phyloP scores from a whole-genome alignment of 2,888 invertebrate species.

The Corbicula japonica region DNA sequence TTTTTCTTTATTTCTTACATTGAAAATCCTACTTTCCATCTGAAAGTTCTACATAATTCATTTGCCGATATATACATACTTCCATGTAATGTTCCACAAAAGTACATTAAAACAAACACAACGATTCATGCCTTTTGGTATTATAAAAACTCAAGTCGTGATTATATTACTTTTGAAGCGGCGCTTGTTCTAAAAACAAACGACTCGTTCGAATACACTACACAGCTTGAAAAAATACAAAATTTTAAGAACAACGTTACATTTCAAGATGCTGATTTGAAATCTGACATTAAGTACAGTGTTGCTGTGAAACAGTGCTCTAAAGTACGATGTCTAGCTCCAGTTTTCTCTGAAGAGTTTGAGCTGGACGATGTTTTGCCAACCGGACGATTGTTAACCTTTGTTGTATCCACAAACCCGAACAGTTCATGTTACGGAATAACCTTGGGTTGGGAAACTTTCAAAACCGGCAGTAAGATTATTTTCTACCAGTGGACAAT shows the following conservation, averaged over 20 bases:
- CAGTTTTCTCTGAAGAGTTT: slow-evolving; percentile 4
- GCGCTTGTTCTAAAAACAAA: background rate
- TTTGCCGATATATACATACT: background rate
- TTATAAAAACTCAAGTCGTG: background rate
- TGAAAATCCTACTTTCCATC: background rate
- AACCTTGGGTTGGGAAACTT: slow-evolving; percentile 2
- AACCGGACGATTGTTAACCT: background rate
- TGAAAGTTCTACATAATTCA: background rate
- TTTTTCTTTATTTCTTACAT: background rate
- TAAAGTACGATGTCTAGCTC: slow-evolving; percentile 6
- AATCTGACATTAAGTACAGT: background rate
- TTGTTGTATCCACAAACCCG: background rate
- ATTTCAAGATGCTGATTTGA: background rate
- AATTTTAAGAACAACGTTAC: background rate
- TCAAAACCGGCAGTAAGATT: background rate
- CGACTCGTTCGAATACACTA: background rate
- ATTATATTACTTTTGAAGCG: background rate
- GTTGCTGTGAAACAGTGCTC: slow-evolving; percentile 5
- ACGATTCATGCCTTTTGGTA: background rate
- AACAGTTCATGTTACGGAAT: background rate
- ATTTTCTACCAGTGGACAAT: slow-evolving; percentile 35
- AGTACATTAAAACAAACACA: background rate
- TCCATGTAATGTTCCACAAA: background rate
- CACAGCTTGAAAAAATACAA: background rate
- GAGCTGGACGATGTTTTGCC: slow-evolving; percentile 27